phyloP scores from a whole-genome alignment of 2,888 invertebrate species.

The Agonopterix arenella region DNA sequence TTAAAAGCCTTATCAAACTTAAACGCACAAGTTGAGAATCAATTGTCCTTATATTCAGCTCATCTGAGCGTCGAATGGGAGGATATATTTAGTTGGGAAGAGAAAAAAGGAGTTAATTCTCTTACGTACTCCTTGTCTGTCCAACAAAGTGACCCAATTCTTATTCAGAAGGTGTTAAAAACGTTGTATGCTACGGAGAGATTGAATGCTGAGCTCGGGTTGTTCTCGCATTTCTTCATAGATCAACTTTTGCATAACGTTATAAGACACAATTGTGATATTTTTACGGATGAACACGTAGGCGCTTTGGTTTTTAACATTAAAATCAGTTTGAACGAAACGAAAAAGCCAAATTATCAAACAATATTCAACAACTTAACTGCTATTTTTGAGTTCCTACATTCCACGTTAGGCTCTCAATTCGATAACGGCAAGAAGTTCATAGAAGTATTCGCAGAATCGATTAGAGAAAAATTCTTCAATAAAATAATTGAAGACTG shows the following conservation, averaged over 20 bases:
- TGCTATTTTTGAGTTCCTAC: constrained; percentile 65
- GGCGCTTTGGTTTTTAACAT: constrained; percentile 64
- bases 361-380: constrained; percentile 64
- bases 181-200: constrained; percentile 54
- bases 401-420: constrained; percentile 57
- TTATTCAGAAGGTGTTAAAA: constrained; percentile 56
- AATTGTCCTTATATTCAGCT: constrained; percentile 53
- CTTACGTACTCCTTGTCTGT: constrained; percentile 56
- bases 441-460: constrained; percentile 57
- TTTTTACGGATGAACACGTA: constrained; percentile 59
- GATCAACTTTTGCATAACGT: constrained; percentile 55
- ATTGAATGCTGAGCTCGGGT: constrained; percentile 55
- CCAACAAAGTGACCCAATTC: constrained; percentile 55
- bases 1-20: constrained; percentile 43
- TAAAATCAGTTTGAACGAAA: constrained; percentile 49
- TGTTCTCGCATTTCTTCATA: constrained; percentile 65
- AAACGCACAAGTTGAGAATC: constrained; percentile 52
- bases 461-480: constrained; percentile 55
- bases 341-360: constrained; percentile 51
- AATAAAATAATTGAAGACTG: constrained; percentile 64
- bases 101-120: constrained; percentile 46
- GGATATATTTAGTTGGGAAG: constrained; percentile 60
- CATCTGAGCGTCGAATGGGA: constrained; percentile 67
- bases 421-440: constrained; percentile 57
- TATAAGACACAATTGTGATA: constrained; percentile 61